These are phyloP conservation scores for Cossypha niveicapilla DNA, from an alignment of 2,797 vertebrate genomes.

Conservation along the genomic window DNA sequence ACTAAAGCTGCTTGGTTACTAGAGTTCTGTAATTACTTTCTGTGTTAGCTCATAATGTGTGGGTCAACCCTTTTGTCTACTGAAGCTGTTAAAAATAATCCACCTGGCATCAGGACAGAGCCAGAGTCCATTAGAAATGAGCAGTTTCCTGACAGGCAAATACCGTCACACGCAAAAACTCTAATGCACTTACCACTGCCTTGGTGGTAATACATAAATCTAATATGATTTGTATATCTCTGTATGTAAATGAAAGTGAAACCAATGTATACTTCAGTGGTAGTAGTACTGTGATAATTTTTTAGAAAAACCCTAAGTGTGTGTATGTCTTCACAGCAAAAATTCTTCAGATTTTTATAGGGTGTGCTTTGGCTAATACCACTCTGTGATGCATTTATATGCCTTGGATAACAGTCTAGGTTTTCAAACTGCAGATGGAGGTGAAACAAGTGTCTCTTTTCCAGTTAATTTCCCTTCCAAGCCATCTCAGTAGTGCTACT, in stretches of 20 bases:
- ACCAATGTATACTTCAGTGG: neutral
- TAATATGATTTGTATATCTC: neutral
- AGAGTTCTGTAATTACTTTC: neutral
- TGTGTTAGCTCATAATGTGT: neutral
- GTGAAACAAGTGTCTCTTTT: slow-evolving; percentile 14
- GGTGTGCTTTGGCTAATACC: neutral
- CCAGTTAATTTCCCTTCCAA: slow-evolving; percentile 36
- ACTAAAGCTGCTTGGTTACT: neutral
- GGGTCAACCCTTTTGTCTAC: neutral
- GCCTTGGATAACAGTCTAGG: neutral
- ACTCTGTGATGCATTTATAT: neutral
- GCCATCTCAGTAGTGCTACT: neutral
- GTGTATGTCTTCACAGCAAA: neutral
- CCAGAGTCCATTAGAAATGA: neutral
- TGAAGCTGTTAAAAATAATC: neutral
- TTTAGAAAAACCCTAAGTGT: neutral
- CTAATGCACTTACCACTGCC: neutral
- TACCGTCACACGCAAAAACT: neutral
- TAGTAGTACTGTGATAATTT: neutral
- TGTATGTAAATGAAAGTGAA: neutral
- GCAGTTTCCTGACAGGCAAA: neutral
- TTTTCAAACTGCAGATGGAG: slow-evolving; percentile 3
- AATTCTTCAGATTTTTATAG: neutral
- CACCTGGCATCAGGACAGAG: neutral
- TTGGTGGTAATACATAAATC: neutral